Percentiles rank a stretch among this genome's conserved stretches.
Conservation (phyloP, 2,888 invertebrate species). For the Orthosia gothica region DNA sequence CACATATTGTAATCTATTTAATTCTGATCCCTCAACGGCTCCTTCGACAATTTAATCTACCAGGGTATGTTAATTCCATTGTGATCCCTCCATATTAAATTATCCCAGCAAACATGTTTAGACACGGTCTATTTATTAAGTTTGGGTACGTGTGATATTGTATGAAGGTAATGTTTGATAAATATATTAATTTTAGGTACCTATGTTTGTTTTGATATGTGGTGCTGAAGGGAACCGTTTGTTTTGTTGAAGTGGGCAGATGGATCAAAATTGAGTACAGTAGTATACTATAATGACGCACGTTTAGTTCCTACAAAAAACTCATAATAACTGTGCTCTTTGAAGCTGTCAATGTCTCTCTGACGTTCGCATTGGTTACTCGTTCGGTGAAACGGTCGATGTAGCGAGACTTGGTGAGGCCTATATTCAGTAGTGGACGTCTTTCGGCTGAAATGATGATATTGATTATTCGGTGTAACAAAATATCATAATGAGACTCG, state of each 20-base stretch:
- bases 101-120: slow-evolving; percentile 17
- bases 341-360: too few species aligned
- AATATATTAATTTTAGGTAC: slow-evolving; percentile 15
- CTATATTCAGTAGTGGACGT: too few species aligned
- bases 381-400: too few species aligned
- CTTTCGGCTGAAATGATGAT: too few species aligned
- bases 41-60: slow-evolving; percentile 37
- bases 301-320: too few species aligned
- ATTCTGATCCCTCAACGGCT: slow-evolving; percentile 23
- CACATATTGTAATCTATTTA: slow-evolving; percentile 17
- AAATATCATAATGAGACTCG: too few species aligned
- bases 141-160: slow-evolving; percentile 14
- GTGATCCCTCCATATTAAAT: slow-evolving; percentile 44
- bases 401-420: too few species aligned
- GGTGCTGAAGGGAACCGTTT: not conserved
- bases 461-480: too few species aligned
- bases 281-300: too few species aligned
- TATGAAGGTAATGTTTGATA: slow-evolving; percentile 21
- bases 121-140: slow-evolving; percentile 22
- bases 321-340: too few species aligned
- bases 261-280: not conserved
- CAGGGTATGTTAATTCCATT: slow-evolving; percentile 27
- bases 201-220: slow-evolving; percentile 28
- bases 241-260: not conserved
- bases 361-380: too few species aligned